Evolutionary conservation across 2,888 invertebrate species (phyloP).

Genomic region (Limenitis camilla): DNA sequence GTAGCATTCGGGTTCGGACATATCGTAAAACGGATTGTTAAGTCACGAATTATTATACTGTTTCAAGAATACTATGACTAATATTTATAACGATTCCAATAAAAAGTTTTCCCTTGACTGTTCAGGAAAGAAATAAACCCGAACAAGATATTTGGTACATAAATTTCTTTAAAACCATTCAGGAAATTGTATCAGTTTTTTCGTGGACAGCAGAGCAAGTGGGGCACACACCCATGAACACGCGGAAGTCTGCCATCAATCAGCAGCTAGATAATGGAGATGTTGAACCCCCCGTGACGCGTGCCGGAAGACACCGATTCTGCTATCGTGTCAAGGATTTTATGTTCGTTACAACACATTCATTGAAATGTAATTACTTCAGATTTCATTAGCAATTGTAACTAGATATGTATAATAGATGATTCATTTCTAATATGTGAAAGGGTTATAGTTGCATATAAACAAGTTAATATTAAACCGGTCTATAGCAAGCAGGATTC

Average conservation of each 20-base stretch:
- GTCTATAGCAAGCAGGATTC: no score
- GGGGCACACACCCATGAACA: constrained; percentile 46
- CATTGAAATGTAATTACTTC: constrained; percentile 7
- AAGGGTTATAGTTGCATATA: no score
- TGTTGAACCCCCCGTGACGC: constrained; percentile 54
- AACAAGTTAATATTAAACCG: no score
- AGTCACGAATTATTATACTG: no score
- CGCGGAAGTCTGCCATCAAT: constrained; percentile 66
- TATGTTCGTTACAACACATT: constrained; percentile 13
- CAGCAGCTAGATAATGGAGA: constrained; percentile 59
- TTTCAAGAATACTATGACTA: no score
- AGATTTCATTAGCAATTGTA: not conserved
- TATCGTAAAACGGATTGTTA: not conserved
- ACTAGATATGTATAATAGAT: not conserved
- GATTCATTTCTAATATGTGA: no score
- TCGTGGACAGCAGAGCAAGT: constrained; percentile 33
- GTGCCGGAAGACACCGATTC: constrained; percentile 50
- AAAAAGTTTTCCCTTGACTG: not conserved
- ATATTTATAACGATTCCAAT: no score
- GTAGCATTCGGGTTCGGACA: not conserved
- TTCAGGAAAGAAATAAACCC: not conserved
- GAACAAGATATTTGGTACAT: not conserved
- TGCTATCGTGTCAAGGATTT: constrained; percentile 26
- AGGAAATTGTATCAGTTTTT: constrained; percentile 4
- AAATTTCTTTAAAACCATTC: not conserved